Base-by-base conservation (phyloP, 2,888 invertebrate genomes). In the Lucinisca nassula region DNA sequence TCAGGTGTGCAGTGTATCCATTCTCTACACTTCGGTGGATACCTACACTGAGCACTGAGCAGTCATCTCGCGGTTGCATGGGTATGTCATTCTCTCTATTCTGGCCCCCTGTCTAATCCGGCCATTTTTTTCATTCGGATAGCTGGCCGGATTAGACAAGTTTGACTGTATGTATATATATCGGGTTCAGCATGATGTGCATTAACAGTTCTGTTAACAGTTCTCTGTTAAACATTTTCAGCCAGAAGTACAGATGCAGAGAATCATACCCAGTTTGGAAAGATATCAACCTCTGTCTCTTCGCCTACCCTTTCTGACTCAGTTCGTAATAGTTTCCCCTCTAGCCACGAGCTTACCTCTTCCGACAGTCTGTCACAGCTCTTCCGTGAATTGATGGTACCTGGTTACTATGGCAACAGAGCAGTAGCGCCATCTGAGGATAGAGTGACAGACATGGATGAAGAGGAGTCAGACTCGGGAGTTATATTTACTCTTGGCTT, bases 291-390 rank as follows among this genome's bases (percentile, higher is more conserved):
- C 6, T 91, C 88, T 30, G 87, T 90, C 8, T 94, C 94, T 0
- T 92, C 93, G 8, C 94, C 94, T 1, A 87, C 91, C 51, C 81
- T 94, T 8, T 90, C 90, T 17, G 93, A 93, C 70, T 88, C 90
- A 77, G 70, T 93, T 8, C 87, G 92, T 21, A 74, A 92, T 67
- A 91, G 92, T 81, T 37, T 92, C 17, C 38, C 77, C 24, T 67
- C 79, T 58, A 32, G 37, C 14, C 24, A 58, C 37, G 67, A 70
- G 12, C 72, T 30, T 32, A 67, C 24, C 38, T 37, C 58, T 58
- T 21, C 38, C 6, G 88, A 79, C 12, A 87, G 73, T 14, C 83
- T 84, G 40, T 88, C 85, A 21, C 85, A 80, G 73, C 73, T 89
- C 4, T 87, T 67, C 73, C 45, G 80, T 4, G 88, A 80, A 27